Evolutionary conservation across 2,113 vertebrate species (phyloP), one percentile per base, ranked within the genome.

Genomic region (Dipodomys stephensi): DNA sequence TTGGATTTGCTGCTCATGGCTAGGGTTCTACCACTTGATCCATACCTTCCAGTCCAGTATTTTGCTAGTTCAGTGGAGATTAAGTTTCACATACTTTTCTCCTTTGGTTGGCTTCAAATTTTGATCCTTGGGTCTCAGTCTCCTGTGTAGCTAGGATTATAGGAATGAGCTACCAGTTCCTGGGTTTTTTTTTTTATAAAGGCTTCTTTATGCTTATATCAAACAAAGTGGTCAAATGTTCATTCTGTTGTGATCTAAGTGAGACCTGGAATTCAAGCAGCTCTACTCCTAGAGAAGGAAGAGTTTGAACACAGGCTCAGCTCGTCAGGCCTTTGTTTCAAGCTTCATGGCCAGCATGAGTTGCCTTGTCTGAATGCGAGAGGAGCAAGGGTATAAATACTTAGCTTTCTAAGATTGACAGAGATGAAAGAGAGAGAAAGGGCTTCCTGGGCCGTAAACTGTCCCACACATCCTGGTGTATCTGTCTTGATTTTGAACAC

Each of bases 231-330:
- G 53, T 25, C 32, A 22, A 27, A 25, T 71, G 27, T 67, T 81
- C 67, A 67, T 71, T 94, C 60, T 35, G 4, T 49, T 0, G 0
- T 84, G 78, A 78, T 73, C 77, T 69, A 27, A 68, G 73, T 60
- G 35, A 80, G 79, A 78, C 67, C n/a, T 35, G 62, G 62, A 67
- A 49, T 83, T 83, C 76, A 84, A 93, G 46, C 74, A 53, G 30
- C 39, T 18, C n/a, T 9, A 2, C 6, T 39, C 18, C 23, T 12
- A 2, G 23, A 1, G 60, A 73, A 85, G 10, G 32, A n/a, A 39
- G 39, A 76, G 4, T 30, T 22, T 64, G 49, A 64, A 57, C 1
- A 18, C 35, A 87, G 68, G 67, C 62, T 90, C 49, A 15, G 72
- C 57, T 90, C 7, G 53, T 39, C 35, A 35, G 30, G 39, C 30